Conservation (phyloP, 1,140 invertebrate species). For the Habropoda laboriosa region DNA sequence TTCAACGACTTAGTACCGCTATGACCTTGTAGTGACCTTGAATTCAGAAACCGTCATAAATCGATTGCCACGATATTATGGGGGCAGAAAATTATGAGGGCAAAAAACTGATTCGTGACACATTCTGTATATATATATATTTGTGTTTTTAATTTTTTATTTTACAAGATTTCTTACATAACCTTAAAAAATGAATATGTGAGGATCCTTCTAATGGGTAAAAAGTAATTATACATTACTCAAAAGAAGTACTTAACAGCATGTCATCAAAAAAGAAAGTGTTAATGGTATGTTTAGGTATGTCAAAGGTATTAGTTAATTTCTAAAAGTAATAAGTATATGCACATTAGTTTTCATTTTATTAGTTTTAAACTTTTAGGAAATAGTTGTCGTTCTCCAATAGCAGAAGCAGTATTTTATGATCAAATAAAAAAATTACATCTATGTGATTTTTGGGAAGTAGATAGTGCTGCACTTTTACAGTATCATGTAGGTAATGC, state of each 20-base stretch:
- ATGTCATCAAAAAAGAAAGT: conserved; percentile 76
- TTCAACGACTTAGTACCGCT: too few species aligned
- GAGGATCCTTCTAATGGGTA: too few species aligned
- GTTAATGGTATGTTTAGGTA: conserved; percentile 83
- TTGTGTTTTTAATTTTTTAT: too few species aligned
- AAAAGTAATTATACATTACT: neutral
- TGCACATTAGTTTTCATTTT: neutral
- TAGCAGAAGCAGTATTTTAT: conserved; percentile 94
- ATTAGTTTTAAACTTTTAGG: conserved; percentile 78
- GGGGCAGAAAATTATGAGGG: too few species aligned
- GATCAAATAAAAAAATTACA: conserved; percentile 86
- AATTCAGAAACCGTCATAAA: too few species aligned
- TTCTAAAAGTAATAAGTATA: neutral
- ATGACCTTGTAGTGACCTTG: too few species aligned
- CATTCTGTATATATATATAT: conserved; percentile 9
- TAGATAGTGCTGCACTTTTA: conserved; percentile 94
- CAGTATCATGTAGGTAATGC: conserved; percentile 91
- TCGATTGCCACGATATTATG: too few species aligned
- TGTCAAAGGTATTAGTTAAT: neutral
- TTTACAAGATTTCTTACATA: conserved; percentile 23
- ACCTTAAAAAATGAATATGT: conserved; percentile 7
- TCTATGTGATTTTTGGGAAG: conserved; percentile 86
- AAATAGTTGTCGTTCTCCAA: conserved; percentile 97
- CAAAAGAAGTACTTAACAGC: neutral
- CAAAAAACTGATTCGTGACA: too few species aligned